These are phyloP conservation scores for Nymphalis io DNA, from an alignment of 1,140 invertebrate genomes.

Conservation along the genomic window DNA sequence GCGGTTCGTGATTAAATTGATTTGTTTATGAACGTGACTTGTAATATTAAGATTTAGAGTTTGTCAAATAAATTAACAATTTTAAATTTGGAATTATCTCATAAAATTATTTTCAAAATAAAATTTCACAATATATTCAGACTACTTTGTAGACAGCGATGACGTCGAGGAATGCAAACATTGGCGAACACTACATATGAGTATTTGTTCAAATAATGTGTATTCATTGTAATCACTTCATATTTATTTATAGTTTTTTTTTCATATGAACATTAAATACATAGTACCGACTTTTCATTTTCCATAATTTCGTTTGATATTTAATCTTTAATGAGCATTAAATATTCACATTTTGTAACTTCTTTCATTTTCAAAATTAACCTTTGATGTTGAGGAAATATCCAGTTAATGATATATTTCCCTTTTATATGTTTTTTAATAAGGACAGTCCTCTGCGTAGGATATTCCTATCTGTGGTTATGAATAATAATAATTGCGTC, in stretches of 20 bases:
- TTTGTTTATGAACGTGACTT: not conserved
- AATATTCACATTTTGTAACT: not conserved
- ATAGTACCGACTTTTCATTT: not conserved
- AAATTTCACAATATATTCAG: not conserved
- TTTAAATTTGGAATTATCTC: not conserved
- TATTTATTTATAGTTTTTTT: not conserved
- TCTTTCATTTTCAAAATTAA: constrained; percentile 10
- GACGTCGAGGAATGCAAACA: not conserved
- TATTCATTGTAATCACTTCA: not conserved
- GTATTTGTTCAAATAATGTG: not conserved
- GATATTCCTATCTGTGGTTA: too few species aligned
- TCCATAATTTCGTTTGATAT: constrained; percentile 3
- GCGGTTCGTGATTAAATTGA: constrained; percentile 26
- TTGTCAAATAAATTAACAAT: not conserved
- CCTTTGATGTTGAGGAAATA: constrained; percentile 21
- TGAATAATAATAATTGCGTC: too few species aligned
- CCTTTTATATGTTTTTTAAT: not conserved
- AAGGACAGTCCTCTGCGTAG: not conserved
- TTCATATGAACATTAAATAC: not conserved
- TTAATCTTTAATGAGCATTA: not conserved
- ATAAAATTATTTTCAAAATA: too few species aligned
- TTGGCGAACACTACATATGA: not conserved
- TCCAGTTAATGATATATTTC: constrained; percentile 16
- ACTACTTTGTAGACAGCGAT: not conserved
- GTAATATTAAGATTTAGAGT: not conserved